phyloP scores from a whole-genome alignment of 2,797 vertebrate species.

The Enteromius unitaeniatus region DNA sequence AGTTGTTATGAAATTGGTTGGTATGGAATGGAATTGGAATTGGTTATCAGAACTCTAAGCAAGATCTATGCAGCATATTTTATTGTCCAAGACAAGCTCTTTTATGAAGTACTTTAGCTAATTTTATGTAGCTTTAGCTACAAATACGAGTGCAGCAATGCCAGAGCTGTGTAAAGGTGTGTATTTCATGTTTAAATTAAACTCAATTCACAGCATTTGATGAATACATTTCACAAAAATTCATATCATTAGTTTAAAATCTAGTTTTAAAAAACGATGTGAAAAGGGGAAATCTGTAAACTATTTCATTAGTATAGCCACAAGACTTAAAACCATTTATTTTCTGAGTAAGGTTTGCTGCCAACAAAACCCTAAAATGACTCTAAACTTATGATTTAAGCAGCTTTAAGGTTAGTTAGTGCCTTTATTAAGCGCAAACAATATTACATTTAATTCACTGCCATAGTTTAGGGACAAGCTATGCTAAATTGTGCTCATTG shows the following conservation, averaged over 20 bases:
- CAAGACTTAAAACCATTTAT: background rate
- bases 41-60: background rate
- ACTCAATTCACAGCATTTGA: background rate
- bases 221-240: background rate
- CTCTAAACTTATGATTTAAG: background rate
- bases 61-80: background rate
- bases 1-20: background rate
- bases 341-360: no score
- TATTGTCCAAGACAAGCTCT: background rate
- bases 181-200: background rate
- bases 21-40: no score
- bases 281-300: background rate
- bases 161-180: background rate
- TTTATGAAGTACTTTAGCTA: background rate
- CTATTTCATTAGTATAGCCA: background rate
- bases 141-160: background rate
- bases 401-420: background rate
- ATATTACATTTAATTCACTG: background rate
- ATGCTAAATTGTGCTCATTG: no score
- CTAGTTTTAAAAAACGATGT: background rate
- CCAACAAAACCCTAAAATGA: background rate
- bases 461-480: no score
- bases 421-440: background rate
- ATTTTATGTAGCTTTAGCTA: background rate
- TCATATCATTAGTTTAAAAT: background rate